Conservation (phyloP, 1,140 invertebrate genomes). For the Brachionus manjavacas region DNA sequence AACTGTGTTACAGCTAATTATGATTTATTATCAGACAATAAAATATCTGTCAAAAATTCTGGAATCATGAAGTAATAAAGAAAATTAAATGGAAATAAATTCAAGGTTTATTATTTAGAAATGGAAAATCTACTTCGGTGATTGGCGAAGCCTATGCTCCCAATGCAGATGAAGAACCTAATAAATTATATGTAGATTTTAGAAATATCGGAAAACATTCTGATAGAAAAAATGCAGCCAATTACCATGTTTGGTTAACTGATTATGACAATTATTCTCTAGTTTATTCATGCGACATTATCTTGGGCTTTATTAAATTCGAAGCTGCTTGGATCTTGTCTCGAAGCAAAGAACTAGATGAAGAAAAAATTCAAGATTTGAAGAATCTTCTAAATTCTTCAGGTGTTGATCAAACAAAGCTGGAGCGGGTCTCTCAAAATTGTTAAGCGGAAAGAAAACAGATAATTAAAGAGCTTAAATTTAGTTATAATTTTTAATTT, state of each 20-base stretch:
- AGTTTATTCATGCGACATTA: constrained; percentile 2
- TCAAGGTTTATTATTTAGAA: background rate
- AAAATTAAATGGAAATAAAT: background rate
- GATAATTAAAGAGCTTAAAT: background rate
- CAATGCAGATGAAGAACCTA: background rate
- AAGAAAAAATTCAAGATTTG: background rate
- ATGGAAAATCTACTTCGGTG: background rate
- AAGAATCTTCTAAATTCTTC: background rate
- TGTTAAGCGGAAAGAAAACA: background rate
- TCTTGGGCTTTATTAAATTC: background rate
- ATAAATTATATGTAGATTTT: background rate
- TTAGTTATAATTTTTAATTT: background rate
- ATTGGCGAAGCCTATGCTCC: background rate
- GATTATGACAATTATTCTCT: constrained; percentile 17
- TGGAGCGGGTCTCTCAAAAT: background rate
- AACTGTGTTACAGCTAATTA: constrained; percentile 23
- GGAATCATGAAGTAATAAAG: background rate
- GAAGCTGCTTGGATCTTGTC: constrained; percentile 13
- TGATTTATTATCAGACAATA: background rate
- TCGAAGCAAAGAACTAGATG: background rate
- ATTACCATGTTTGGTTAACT: constrained; percentile 25
- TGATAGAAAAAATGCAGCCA: background rate
- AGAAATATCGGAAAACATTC: background rate
- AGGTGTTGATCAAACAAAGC: background rate
- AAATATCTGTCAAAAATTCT: constrained; percentile 16